A percentile compares a stretch with the other conserved stretches of the same genome.
These are phyloP conservation scores for Brachyistius frenatus DNA, from an alignment of 2,113 vertebrate genomes.

Conservation along the genomic window DNA sequence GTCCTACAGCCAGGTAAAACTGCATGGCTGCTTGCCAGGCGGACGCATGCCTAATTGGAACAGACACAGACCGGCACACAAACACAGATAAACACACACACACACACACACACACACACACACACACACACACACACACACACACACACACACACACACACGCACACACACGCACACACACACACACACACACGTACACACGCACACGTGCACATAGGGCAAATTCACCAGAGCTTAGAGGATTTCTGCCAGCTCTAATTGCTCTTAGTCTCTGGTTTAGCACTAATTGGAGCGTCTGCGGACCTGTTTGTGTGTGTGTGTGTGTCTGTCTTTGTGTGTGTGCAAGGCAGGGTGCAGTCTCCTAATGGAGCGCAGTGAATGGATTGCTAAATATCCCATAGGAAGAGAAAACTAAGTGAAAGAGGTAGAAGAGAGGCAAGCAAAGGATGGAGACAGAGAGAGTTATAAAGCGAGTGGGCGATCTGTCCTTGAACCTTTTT, in stretches of 20 bases:
- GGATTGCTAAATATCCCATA: constrained; percentile 75
- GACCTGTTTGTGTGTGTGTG: constrained; percentile 37
- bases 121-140: constrained; percentile 30
- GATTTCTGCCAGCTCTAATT: constrained; percentile 73
- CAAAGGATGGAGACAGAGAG: constrained; percentile 14
- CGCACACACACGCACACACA: constrained; percentile 16
- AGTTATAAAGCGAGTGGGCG: constrained; percentile 59
- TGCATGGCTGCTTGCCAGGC: constrained; percentile 41
- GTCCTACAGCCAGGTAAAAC: constrained; percentile 92
- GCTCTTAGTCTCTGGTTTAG: constrained; percentile 74
- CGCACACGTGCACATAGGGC: constrained; percentile 14
- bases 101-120: constrained; percentile 17
- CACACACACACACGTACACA: constrained; percentile 33
- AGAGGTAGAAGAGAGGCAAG: constrained; percentile 32
- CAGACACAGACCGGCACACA: constrained; percentile 49
- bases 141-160: constrained; percentile 34
- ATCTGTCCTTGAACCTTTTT: constrained; percentile 76
- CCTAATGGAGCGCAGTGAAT: constrained; percentile 74
- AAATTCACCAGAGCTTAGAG: constrained; percentile 62
- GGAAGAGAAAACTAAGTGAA: constrained; percentile 65
- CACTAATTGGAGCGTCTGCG: constrained; percentile 70
- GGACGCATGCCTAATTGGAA: constrained; percentile 52
- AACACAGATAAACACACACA: constrained; percentile 39
- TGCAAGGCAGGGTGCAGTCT: constrained; percentile 60
- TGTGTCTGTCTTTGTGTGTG: constrained; percentile 27